A percentile compares a stretch with the other conserved stretches of the same genome.
phyloP scores from a whole-genome alignment of 2,888 invertebrate species.

The Caenorhabditis wallacei region DNA sequence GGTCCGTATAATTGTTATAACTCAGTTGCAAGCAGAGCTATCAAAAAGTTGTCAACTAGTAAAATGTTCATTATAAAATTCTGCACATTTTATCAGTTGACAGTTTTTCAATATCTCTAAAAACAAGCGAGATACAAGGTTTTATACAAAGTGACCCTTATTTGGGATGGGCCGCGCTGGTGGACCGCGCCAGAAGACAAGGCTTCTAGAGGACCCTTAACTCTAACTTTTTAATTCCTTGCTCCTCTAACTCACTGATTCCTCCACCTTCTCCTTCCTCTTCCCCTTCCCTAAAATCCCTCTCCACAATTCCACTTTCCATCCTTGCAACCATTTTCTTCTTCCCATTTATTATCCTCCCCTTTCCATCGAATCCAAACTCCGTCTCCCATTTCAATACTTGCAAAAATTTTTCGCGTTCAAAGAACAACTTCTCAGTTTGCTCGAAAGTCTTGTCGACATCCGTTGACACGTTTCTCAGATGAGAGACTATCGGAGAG shows the following conservation, averaged over 20 bases:
- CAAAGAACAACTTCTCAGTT: slow-evolving; percentile 9
- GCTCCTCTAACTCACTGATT: slow-evolving; percentile 49
- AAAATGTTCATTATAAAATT: no score
- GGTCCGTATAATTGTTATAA: no score
- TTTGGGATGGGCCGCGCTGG: no score
- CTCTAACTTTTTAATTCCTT: no score
- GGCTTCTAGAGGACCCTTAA: no score
- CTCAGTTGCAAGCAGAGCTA: no score
- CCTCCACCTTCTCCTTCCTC: slow-evolving; percentile 22
- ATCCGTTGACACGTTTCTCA: background rate
- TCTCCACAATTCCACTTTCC: background rate
- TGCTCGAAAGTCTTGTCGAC: slow-evolving; percentile 21
- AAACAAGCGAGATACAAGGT: no score
- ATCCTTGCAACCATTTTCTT: background rate
- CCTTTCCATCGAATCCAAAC: background rate
- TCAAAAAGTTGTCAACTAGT: no score
- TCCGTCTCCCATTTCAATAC: slow-evolving; percentile 33
- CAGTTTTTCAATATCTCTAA: no score
- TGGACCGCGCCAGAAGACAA: no score
- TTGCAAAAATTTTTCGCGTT: slow-evolving; percentile 36
- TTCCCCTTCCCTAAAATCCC: background rate
- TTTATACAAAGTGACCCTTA: no score
- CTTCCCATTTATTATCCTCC: background rate
- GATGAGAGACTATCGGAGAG: slow-evolving; percentile 20
- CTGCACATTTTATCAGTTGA: no score